These are phyloP conservation scores for Nilaparvata lugens DNA, from an alignment of 1,140 invertebrate genomes.

Conservation along the genomic window DNA sequence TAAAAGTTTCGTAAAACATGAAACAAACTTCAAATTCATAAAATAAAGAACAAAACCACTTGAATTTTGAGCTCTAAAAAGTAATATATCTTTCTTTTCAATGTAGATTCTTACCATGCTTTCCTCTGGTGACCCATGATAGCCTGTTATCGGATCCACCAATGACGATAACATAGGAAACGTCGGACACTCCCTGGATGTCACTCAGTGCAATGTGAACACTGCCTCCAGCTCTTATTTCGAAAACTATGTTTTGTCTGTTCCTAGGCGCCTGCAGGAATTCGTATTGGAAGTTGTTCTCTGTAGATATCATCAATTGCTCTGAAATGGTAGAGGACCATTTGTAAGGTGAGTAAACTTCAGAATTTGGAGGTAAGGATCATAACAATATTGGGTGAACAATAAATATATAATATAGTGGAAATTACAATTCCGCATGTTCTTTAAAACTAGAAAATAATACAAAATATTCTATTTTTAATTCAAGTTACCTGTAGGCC, in stretches of 20 bases:
- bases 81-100: no score
- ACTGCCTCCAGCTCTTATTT: conserved; percentile 42
- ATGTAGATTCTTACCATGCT: conserved; percentile 46
- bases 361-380: no score
- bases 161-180: conserved; percentile 49
- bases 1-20: no score
- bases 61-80: no score
- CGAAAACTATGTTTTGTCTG: conserved; percentile 45
- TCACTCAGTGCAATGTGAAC: conserved; percentile 47
- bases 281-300: conserved; percentile 49
- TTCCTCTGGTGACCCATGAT: conserved; percentile 49
- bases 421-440: no score
- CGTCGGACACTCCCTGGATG: conserved; percentile 38
- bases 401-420: no score
- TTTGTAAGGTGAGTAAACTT: neutral
- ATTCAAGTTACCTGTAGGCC: no score
- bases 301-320: conserved; percentile 48
- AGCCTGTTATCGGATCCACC: conserved; percentile 43
- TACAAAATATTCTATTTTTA: no score
- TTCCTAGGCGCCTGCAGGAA: conserved; percentile 50
- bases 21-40: no score
- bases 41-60: no score
- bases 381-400: no score
- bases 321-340: conserved; percentile 36
- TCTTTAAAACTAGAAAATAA: no score